A percentile compares a stretch with the other conserved stretches of the same genome.
phyloP scores from a whole-genome alignment of 2,797 vertebrate genomes.

The Gallinago solitaria region DNA sequence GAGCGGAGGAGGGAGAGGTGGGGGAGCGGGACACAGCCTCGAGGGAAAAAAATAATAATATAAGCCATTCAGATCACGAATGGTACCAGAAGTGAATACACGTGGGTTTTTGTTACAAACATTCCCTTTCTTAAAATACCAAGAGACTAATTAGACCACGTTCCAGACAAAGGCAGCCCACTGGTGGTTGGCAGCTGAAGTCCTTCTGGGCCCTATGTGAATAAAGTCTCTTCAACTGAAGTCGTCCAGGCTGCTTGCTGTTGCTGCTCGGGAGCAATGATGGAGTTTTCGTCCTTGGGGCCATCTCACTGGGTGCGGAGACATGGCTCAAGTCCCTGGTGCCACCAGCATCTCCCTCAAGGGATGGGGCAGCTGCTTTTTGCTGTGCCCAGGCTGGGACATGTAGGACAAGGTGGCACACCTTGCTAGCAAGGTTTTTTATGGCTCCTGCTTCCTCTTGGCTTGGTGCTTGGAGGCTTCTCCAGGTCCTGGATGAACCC shows the following conservation, averaged over 20 bases:
- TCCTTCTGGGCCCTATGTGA: not conserved
- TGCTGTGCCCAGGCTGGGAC: not conserved
- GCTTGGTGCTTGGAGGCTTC: not conserved
- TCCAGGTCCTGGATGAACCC: not conserved
- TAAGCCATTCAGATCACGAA: slow-evolving; percentile 23
- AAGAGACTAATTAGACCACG: not conserved
- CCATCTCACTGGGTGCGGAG: fast-evolving
- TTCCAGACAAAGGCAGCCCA: slow-evolving; percentile 31
- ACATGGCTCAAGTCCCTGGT: not conserved
- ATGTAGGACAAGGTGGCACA: not conserved
- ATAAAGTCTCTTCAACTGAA: not conserved
- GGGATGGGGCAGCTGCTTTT: not conserved
- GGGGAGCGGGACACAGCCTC: not conserved
- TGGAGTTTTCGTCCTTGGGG: not conserved
- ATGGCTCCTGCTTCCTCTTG: not conserved
- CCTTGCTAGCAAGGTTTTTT: not conserved
- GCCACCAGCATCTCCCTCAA: not conserved
- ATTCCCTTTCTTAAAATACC: slow-evolving; percentile 34
- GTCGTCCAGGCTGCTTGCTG: not conserved
- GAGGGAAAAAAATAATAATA: not conserved
- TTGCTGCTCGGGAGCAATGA: not conserved
- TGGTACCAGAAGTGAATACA: slow-evolving; percentile 15
- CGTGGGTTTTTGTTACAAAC: not conserved
- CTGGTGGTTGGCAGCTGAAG: not conserved
- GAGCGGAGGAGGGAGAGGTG: not conserved